Base-by-base conservation (phyloP, 2,113 vertebrate genomes). In the Hucho hucho region DNA sequence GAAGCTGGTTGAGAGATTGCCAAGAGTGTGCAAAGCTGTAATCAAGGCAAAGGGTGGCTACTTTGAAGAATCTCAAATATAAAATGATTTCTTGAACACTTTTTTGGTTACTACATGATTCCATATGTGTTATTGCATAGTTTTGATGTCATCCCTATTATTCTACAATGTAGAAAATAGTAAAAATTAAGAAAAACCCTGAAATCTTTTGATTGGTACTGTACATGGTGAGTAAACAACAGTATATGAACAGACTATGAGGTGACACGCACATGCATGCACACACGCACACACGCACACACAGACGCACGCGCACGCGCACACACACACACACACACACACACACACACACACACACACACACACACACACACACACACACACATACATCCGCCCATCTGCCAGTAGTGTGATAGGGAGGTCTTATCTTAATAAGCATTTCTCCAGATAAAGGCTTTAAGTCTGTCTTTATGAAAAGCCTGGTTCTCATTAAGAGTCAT, bases 401-500 rank as follows among this genome's bases (percentile, higher is more conserved):
- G 72, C 61, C 75, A 70, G 20, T 11, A 72, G 58, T 61, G 58
- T 61, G 58, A 61, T 24, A 61, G 32, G 32, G 6, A 61, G n/a
- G 9, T n/a, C n/a, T 80, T 83, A 83, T 3, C 68, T 73, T 61
- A 61, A 61, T 61, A 61, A 61, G 58, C 20, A 61, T 61, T 22
- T 22, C 18, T n/a, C 18, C 2, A 14, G 18, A 59, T 59, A 59
- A 22, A 59, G 58, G 20, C 58, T 61, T 61, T 61, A 5, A 22
- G 58, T 61, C 20, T 61, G n/a, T 9, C 58, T 61, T 6, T 61
- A 61, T 24, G 58, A 61, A 61, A 61, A 53, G 49, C 58, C 58
- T 61, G 85, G 81, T 88, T 86, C 87, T 90, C 88, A 90, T 87
- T 83, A 86, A 82, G 85, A 83, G 83, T 73, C 70, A 53, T 18